Evolutionary conservation across 2,888 invertebrate species (phyloP).

Genomic region (Apocheima hispidaria): DNA sequence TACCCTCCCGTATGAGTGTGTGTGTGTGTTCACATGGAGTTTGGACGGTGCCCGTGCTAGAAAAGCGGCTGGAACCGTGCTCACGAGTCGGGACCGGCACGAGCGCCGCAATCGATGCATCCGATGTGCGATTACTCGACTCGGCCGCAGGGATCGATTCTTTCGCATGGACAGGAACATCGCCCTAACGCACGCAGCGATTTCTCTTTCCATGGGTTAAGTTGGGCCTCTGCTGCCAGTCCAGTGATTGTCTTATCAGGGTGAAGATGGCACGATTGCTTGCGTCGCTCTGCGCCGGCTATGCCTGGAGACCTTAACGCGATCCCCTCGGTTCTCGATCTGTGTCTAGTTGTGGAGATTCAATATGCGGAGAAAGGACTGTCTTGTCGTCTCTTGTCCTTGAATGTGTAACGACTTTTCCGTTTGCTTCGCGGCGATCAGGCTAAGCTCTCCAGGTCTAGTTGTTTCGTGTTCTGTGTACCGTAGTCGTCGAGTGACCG

Average conservation of each 20-base stretch:
- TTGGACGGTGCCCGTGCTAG: constrained; percentile 80
- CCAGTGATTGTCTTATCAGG: constrained; percentile 8
- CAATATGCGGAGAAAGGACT: background rate
- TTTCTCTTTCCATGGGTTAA: constrained; percentile 11
- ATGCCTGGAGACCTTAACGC: constrained; percentile 34
- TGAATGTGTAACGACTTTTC: background rate
- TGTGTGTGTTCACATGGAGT: constrained; percentile 71
- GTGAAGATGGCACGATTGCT: constrained; percentile 9
- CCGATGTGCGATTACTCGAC: constrained; percentile 1
- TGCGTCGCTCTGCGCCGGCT: constrained; percentile 34
- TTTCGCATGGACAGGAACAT: constrained; percentile 16
- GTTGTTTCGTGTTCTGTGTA: constrained; percentile 82
- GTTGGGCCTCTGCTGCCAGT: constrained; percentile 1
- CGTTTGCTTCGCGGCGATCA: constrained; percentile 15
- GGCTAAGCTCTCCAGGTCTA: constrained; percentile 43
- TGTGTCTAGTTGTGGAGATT: background rate
- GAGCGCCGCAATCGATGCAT: constrained; percentile 16
- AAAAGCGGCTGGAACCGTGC: constrained; percentile 81
- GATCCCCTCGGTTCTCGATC: constrained; percentile 20
- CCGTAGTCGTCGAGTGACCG: constrained; percentile 84
- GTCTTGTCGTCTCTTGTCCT: background rate
- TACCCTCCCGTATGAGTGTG: constrained; percentile 76
- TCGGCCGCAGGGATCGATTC: background rate
- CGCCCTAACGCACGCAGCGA: constrained; percentile 29
- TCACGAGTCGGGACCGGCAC: constrained; percentile 53